phyloP scores from a whole-genome alignment of 2,113 vertebrate species.

The Phalacrocorax aristotelis region DNA sequence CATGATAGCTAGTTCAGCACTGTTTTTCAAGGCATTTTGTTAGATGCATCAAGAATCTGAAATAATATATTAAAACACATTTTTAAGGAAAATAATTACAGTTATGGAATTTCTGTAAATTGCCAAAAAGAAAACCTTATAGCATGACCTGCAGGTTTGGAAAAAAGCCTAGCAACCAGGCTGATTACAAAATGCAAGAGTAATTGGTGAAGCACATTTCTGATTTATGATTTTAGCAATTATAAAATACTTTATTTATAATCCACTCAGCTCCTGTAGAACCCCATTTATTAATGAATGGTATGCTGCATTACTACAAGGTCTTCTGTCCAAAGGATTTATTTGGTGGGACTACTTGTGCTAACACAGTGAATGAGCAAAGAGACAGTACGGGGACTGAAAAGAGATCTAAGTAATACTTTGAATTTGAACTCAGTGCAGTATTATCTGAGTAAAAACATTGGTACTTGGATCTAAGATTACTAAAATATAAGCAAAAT shows the following conservation, averaged over 20 bases:
- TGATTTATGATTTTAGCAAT: neutral
- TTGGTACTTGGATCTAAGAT: neutral
- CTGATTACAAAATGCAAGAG: neutral
- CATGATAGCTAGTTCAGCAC: neutral
- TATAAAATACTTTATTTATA: neutral
- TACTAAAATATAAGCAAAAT: neutral
- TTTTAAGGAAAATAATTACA: constrained; percentile 17
- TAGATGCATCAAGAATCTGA: neutral
- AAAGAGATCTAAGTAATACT: neutral
- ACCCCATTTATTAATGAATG: neutral
- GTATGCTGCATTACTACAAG: neutral
- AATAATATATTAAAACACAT: neutral
- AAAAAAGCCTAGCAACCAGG: neutral
- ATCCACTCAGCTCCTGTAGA: neutral
- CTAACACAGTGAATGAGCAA: neutral
- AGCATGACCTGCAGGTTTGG: neutral
- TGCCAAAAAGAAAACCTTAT: neutral
- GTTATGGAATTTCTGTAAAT: neutral
- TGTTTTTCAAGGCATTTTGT: neutral
- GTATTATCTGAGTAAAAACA: neutral
- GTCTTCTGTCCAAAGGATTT: neutral
- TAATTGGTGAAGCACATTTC: neutral
- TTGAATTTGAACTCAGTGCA: neutral
- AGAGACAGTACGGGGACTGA: neutral
- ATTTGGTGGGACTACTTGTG: neutral